These are phyloP conservation scores for Cyclura pinguis DNA, from an alignment of 2,797 vertebrate species.

Conservation along the genomic window DNA sequence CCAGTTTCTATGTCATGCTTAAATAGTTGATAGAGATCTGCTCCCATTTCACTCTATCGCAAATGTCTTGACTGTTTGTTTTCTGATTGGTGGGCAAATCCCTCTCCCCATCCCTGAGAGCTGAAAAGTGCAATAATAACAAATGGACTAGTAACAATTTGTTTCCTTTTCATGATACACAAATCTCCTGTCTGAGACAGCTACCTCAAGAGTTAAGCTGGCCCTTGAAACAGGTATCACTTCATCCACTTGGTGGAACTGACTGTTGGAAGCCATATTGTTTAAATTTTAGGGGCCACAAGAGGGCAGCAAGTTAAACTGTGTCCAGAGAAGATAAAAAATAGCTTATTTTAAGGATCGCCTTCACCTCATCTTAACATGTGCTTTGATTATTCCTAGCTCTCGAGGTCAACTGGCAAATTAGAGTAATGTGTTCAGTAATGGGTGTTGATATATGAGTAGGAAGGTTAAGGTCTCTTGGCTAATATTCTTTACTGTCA, in stretches of 20 bases:
- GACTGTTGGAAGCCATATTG: neutral
- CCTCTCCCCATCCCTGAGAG: neutral
- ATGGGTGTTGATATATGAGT: constrained; percentile 3
- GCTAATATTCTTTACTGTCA: constrained; percentile 9
- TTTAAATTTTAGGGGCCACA: neutral
- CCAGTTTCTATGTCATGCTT: too few relatives aligned
- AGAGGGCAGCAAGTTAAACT: constrained; percentile 13
- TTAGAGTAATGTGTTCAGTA: neutral
- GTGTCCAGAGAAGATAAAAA: neutral
- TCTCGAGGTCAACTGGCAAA: constrained; percentile 3
- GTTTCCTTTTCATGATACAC: neutral
- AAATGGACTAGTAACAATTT: neutral
- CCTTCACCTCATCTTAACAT: constrained; percentile 1
- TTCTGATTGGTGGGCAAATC: too few relatives aligned
- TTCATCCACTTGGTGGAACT: neutral
- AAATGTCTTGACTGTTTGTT: too few relatives aligned
- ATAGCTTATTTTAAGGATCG: neutral
- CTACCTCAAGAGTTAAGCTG: neutral
- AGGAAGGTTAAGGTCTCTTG: constrained; percentile 13
- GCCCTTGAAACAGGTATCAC: neutral
- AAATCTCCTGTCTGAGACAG: neutral
- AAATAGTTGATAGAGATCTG: too few relatives aligned
- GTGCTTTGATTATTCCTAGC: constrained; percentile 18
- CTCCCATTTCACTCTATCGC: too few relatives aligned
- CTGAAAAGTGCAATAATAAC: neutral